Evolutionary conservation across 1,140 invertebrate species (phyloP).

Genomic region (Plodia interpunctella): DNA sequence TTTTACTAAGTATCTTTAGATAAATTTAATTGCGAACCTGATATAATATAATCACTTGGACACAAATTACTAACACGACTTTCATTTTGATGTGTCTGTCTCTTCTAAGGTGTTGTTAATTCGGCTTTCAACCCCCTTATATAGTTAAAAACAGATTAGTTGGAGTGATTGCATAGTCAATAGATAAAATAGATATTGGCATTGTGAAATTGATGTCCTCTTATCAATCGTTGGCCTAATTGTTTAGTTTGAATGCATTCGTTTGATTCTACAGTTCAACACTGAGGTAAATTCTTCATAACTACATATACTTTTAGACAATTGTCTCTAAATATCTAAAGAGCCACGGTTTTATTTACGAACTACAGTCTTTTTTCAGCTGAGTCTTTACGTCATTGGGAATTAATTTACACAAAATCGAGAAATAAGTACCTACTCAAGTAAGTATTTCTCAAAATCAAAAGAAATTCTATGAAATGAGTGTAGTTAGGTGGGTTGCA

Average conservation of each 20-base stretch:
- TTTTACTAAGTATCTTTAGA: no score
- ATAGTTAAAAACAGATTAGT: background rate
- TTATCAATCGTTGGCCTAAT: slow-evolving; percentile 1
- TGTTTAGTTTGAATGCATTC: background rate
- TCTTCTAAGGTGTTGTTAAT: background rate
- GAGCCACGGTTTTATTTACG: no score
- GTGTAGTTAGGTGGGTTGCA: no score
- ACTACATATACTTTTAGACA: no score
- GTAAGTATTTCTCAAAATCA: no score
- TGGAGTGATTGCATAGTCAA: background rate
- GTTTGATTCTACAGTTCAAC: background rate
- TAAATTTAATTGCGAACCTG: background rate
- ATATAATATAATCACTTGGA: background rate
- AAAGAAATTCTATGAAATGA: no score
- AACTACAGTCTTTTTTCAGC: no score
- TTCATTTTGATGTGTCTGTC: background rate
- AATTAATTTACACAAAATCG: no score
- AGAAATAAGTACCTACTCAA: no score
- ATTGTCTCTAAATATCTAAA: no score
- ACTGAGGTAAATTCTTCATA: background rate
- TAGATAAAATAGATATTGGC: background rate
- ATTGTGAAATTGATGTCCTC: background rate
- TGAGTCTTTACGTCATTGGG: no score
- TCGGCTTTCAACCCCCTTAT: background rate
- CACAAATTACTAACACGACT: background rate